Evolutionary conservation across 2,113 vertebrate genomes (phyloP).

Genomic region (Scortum barcoo): DNA sequence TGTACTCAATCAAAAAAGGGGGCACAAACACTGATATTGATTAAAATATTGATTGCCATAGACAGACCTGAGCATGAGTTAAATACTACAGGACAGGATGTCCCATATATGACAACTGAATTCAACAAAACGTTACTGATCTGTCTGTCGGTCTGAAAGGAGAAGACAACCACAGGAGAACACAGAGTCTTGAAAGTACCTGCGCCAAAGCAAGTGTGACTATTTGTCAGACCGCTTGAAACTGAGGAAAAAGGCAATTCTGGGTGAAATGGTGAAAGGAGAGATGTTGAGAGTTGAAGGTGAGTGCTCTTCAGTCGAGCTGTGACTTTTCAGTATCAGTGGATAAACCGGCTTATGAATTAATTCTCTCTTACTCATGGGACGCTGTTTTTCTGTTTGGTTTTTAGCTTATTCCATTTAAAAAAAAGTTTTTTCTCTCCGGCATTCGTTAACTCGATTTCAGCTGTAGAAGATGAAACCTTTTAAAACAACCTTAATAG

Average conservation of each 20-base stretch:
- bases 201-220: neutral
- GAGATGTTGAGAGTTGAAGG: constrained; percentile 23
- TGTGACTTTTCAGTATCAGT: constrained; percentile 29
- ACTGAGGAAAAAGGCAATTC: neutral
- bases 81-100: neutral
- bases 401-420: constrained; percentile 19
- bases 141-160: too few species aligned
- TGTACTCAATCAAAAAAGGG: neutral
- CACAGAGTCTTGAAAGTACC: neutral
- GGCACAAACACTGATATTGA: constrained; percentile 12
- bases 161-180: neutral
- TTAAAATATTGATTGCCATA: constrained; percentile 20
- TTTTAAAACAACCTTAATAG: neutral
- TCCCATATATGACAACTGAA: neutral
- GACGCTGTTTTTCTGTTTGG: constrained; percentile 13
- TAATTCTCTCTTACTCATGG: constrained; percentile 26
- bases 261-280: neutral
- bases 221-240: constrained; percentile 33
- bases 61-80: neutral
- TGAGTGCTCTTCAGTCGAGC: constrained; percentile 18
- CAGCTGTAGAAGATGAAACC: neutral
- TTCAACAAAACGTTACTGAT: too few species aligned
- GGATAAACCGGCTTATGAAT: constrained; percentile 37
- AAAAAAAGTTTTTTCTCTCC: neutral
- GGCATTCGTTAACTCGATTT: neutral